Conservation (phyloP, 2,888 invertebrate genomes). For the Drosophila fulvimacula region DNA sequence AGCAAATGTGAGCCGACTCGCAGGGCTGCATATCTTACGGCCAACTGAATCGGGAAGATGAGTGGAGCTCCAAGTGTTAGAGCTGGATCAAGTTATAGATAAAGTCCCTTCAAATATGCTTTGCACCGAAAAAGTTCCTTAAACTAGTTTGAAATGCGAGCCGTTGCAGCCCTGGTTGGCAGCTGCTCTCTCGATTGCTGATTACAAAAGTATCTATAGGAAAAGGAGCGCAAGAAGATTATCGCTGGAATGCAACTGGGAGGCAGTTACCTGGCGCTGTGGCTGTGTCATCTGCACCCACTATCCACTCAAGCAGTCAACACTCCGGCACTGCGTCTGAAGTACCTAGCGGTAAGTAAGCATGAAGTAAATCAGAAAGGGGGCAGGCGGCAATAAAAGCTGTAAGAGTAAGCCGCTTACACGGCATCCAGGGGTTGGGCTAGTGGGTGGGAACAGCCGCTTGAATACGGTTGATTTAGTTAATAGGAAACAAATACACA, state of each 20-base stretch:
- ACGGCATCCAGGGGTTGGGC: slow-evolving; percentile 18
- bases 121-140: not conserved
- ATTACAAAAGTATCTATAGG: slow-evolving; percentile 60
- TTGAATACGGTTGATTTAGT: slow-evolving; percentile 71
- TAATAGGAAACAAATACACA: slow-evolving; percentile 69
- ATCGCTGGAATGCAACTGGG: slow-evolving; percentile 60
- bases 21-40: slow-evolving; percentile 43
- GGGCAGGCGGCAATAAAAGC: slow-evolving; percentile 54
- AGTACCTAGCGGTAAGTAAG: slow-evolving; percentile 19
- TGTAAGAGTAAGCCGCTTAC: slow-evolving; percentile 61
- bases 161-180: slow-evolving; percentile 50
- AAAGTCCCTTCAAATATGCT: not conserved
- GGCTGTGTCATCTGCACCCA: slow-evolving; percentile 22
- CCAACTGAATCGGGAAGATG: not conserved
- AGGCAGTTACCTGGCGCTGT: slow-evolving; percentile 46
- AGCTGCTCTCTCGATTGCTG: slow-evolving; percentile 61
- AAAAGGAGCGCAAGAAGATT: slow-evolving; percentile 50
- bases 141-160: slow-evolving; percentile 3
- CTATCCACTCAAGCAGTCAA: slow-evolving; percentile 60
- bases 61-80: not conserved
- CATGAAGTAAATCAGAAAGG: not conserved
- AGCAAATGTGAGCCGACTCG: slow-evolving; percentile 44
- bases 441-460: slow-evolving; percentile 30
- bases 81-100: not conserved
- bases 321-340: slow-evolving; percentile 51